Evolutionary conservation across 2,113 vertebrate genomes (phyloP).

Genomic region (Donacobius atricapilla): DNA sequence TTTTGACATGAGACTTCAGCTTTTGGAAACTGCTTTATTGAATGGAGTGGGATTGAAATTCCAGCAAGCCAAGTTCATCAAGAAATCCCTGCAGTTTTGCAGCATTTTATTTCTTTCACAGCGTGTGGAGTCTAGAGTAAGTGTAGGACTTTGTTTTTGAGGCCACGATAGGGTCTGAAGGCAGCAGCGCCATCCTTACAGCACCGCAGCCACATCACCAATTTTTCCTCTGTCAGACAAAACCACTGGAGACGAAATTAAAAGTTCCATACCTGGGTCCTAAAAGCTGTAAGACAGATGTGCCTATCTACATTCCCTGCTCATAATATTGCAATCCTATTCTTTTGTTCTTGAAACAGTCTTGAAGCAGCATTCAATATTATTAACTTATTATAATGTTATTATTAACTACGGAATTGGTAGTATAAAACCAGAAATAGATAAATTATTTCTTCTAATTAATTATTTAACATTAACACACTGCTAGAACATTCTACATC

Average conservation of each 20-base stretch:
- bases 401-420: not conserved
- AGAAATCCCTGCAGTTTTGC: not conserved
- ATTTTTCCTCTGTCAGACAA: constrained; percentile 11
- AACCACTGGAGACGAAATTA: not conserved
- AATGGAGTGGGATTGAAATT: not conserved
- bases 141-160: not conserved
- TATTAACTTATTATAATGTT: no score
- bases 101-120: not conserved
- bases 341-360: not conserved
- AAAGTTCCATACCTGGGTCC: not conserved
- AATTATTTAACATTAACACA: not conserved
- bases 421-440: not conserved
- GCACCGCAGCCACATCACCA: not conserved
- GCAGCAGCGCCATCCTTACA: not conserved
- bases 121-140: not conserved
- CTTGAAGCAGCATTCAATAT: not conserved
- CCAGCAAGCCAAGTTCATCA: not conserved
- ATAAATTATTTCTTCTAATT: constrained; percentile 1
- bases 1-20: not conserved
- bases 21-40: not conserved
- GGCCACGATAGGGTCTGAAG: not conserved
- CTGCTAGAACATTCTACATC: not conserved
- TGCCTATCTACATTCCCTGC: not conserved
- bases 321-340: not conserved
- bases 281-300: not conserved